Evolutionary conservation across 2,888 invertebrate species (phyloP), one percentile per base, ranked within the genome.

Genomic region (Callimorpha dominula): DNA sequence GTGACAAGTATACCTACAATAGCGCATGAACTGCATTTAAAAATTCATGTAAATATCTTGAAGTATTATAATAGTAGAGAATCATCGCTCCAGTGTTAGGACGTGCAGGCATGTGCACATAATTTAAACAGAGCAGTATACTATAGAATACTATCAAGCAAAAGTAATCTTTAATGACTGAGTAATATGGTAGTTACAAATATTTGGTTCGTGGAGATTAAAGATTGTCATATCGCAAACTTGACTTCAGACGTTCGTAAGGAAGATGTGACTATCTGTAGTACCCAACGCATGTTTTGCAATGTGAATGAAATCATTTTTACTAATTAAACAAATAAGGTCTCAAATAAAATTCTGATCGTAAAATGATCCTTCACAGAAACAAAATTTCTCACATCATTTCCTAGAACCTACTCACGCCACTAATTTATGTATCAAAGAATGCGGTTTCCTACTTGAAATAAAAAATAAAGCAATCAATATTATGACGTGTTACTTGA

Each of bases 41-140:
- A 90, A 90, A 89, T 86, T 86, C 81, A 88, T 85, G 78, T 83
- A 86, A 86, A 88, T 89, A 92, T 91, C 91, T 91, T 79, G 71
- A 83, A 84, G 85, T 76, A 82, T 31, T 76, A 82, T 31, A 31
- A 31, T 88, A 85, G 86, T 87, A 76, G 90, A 86, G 88, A 89
- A 88, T 89, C 86, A 83, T 87, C 84, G 86, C 86, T 79, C 87
- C 88, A 87, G 88, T 86, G 85, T 80, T 76, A 75, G 76, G 85
- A 91, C 93, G 91, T 89, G 90, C 82, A 84, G 86, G 85, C 77
- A 87, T 88, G 86, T 86, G 85, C 78, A 83, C 81, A 84, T 78
- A 81, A 82, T 79, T 78, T 82, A 81, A 85, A 81, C 79, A 77
- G 75, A 75, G 74, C 67, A 54, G 66, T 71, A 69, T 80, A 78